Conservation (phyloP, 2,888 invertebrate genomes). For the Harpalus rubripes region DNA sequence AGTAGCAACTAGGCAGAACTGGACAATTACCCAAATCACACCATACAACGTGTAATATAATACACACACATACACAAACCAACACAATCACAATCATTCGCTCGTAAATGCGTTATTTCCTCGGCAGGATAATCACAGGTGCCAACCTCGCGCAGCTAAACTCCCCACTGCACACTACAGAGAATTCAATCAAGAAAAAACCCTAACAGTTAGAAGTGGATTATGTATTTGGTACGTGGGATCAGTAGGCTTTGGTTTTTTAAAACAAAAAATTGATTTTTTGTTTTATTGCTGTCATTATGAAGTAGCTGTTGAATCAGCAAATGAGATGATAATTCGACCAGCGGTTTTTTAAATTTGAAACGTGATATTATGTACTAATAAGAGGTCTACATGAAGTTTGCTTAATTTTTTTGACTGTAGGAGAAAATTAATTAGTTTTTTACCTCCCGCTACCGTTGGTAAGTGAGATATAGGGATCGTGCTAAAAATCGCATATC, state of each 20-base stretch:
- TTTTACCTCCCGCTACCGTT: not conserved
- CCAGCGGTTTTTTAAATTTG: constrained; percentile 21
- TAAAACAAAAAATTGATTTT: constrained; percentile 2
- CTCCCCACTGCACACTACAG: not conserved
- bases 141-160: constrained; percentile 35
- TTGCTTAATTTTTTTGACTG: constrained; percentile 21
- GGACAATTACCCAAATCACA: constrained; percentile 66
- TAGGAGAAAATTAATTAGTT: not conserved
- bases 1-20: constrained; percentile 60
- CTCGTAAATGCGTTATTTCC: constrained; percentile 57
- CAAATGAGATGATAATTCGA: constrained; percentile 42
- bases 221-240: constrained; percentile 46
- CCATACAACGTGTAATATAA: constrained; percentile 63
- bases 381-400: not conserved
- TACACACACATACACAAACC: constrained; percentile 26
- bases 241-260: constrained; percentile 35
- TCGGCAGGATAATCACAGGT: constrained; percentile 55
- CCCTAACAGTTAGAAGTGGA: constrained; percentile 36
- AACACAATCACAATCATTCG: constrained; percentile 16
- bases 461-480: no score
- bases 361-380: constrained; percentile 37
- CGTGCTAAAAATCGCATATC: no score
- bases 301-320: constrained; percentile 44
- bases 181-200: constrained; percentile 43
- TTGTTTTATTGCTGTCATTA: constrained; percentile 22